Conservation (phyloP, 64 coral and sea anemone species). For the Dendronephthya gigantea region DNA sequence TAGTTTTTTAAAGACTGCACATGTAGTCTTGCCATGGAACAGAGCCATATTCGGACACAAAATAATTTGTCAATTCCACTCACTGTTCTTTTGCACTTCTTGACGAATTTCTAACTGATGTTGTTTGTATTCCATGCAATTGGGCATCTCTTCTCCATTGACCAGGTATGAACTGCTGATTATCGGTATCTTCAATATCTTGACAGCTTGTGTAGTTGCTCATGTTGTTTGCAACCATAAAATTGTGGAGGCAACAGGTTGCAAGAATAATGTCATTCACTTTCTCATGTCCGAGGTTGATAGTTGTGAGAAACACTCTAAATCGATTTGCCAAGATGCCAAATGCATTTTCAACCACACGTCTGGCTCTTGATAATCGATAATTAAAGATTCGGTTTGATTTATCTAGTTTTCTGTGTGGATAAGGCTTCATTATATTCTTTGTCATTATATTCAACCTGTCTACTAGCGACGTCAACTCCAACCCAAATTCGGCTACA, state of each 20-base stretch:
- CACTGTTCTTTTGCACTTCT: neutral
- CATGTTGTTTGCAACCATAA: neutral
- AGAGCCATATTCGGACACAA: neutral
- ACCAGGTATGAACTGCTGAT: neutral
- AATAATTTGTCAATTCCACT: neutral
- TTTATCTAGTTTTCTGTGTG: neutral
- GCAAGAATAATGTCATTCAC: neutral
- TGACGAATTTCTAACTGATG: neutral
- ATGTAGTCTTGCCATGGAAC: conserved; percentile 2
- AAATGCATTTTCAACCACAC: neutral
- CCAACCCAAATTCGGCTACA: neutral
- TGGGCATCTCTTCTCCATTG: neutral
- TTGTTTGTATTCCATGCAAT: neutral
- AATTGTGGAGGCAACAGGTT: neutral
- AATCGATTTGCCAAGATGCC: neutral
- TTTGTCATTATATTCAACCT: too few species aligned
- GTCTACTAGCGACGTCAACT: neutral
- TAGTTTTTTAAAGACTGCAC: neutral
- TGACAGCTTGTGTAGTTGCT: neutral
- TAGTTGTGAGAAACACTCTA: neutral
- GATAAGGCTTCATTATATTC: neutral
- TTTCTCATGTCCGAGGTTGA: neutral
- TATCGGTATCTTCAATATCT: neutral
- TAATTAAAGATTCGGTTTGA: neutral
- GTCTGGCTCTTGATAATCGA: neutral